Base-by-base conservation (phyloP, 2,888 invertebrate genomes). In the Himalopsyche tibetana region DNA sequence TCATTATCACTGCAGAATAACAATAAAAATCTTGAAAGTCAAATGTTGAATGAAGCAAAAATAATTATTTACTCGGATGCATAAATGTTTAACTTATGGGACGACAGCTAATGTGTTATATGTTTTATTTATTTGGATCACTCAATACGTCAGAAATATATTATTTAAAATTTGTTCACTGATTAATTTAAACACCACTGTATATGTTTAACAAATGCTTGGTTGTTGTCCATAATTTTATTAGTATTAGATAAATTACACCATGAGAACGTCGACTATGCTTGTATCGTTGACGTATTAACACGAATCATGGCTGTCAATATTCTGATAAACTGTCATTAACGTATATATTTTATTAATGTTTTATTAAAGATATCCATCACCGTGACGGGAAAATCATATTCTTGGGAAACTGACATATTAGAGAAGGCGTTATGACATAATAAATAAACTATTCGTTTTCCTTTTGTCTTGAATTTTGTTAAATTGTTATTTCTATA, bases 281-380 rank as follows among this genome's bases (percentile, higher is more conserved):
- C 19, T 63, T 63, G 56, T 51, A 51, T 19, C 19, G 19, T 63
- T 19, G 56, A 63, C 56, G 56, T 11, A 63, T 63, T 63, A 63
- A 63, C 56, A 63, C 56, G 56, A 63, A 63, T 63, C 56, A 63
- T 28, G 56, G 56, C 28, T 63, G 56, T 63, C 56, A 63, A 63
- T 63, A 63, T 19, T 63, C 56, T 63, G 6, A 63, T 28, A 19
- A 51, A 19, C 56, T 63, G 56, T 19, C 56, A 63, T 63, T 63
- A 63, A 3, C 56, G 28, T 63, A 63, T 6, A 63, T 63, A 51
- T 15, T 15, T 15, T 51, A 51, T 51, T 51, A 12, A 51, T 51
- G 51, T 51, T 51, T 51, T 15, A 51, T 51, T 12, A 15, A 12
- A n/a, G 6, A 63, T 63, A 63, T 63, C 28, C 28, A 63, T 63